Conservation (phyloP, 2,888 invertebrate genomes). For the Sarcophaga subvicina region DNA sequence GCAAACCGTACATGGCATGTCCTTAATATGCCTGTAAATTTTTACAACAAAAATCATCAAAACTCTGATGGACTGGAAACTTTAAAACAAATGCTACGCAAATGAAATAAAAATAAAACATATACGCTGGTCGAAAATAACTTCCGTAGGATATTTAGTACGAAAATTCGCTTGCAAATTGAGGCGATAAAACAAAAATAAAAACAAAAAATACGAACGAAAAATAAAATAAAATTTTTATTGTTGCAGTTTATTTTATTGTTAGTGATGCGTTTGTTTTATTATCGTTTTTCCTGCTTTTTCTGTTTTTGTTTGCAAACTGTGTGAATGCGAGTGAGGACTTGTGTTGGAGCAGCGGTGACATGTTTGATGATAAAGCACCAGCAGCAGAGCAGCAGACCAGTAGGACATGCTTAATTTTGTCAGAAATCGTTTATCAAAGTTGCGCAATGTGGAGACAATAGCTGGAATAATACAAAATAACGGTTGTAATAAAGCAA, state of each 20-base stretch:
- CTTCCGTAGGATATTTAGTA: too few relatives aligned
- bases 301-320: not conserved
- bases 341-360: not conserved
- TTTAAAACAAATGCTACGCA: not conserved
- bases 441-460: not conserved
- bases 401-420: conserved; percentile 9
- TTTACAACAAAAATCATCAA: not conserved
- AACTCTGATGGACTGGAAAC: not conserved
- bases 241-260: not conserved
- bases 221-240: not conserved
- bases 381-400: not conserved
- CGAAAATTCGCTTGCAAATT: not conserved
- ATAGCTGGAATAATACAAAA: not conserved
- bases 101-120: not conserved
- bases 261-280: too few relatives aligned
- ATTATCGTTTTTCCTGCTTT: not conserved
- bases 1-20: too few relatives aligned
- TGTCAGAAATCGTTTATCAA: conserved; percentile 14
- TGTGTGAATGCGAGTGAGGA: too few relatives aligned
- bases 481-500: conserved; percentile 3
- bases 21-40: not conserved
- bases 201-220: not conserved
- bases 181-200: too few relatives aligned
- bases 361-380: not conserved
- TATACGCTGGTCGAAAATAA: not conserved